Evolutionary conservation across 2,113 vertebrate genomes (phyloP).

Genomic region (Nicator chloris): DNA sequence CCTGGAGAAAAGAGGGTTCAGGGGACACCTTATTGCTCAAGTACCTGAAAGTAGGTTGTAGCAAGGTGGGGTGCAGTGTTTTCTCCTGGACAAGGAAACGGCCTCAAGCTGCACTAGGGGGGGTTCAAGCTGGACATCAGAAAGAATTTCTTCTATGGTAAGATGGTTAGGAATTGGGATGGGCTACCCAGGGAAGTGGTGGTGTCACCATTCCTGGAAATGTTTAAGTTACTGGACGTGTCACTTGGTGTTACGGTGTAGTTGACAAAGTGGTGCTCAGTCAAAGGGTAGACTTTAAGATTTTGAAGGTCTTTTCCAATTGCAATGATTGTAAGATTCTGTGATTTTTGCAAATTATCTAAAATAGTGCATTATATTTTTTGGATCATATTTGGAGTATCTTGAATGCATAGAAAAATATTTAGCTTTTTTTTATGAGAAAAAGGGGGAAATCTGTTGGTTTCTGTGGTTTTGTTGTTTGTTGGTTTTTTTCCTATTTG

Average conservation of each 20-base stretch:
- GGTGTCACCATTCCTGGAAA: background rate
- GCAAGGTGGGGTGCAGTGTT: fast-evolving
- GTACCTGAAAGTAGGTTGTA: background rate
- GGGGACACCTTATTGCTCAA: background rate
- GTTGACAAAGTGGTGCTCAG: background rate
- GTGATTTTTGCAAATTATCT: background rate
- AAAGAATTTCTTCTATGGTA: background rate
- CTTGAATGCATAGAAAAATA: background rate
- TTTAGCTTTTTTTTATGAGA: background rate
- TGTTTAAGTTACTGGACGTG: background rate
- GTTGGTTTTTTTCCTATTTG: background rate
- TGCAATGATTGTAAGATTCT: fast-evolving
- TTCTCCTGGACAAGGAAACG: background rate
- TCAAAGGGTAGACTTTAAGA: background rate
- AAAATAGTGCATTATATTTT: background rate
- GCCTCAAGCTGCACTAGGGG: fast-evolving
- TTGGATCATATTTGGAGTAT: background rate
- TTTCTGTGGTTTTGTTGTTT: background rate
- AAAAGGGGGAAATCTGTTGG: background rate
- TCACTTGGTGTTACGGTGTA: background rate
- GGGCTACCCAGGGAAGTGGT: background rate
- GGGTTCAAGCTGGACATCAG: background rate
- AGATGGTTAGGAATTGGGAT: background rate
- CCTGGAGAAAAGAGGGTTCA: background rate
- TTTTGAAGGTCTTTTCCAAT: background rate